Base-by-base conservation (phyloP, 2,113 vertebrate genomes). In the Cairina moschata region DNA sequence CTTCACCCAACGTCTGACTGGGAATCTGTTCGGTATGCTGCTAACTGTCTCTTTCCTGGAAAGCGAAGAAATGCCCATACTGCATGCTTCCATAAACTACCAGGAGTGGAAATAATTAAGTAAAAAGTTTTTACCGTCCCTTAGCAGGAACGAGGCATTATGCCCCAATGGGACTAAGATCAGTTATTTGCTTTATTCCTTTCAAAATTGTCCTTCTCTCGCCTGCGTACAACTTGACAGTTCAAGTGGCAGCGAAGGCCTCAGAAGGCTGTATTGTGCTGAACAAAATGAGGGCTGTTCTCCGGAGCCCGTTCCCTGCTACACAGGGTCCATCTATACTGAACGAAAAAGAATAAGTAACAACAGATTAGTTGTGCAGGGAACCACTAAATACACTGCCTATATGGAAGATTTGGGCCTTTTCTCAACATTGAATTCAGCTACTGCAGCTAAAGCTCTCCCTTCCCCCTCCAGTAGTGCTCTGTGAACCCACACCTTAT, bases 221-320 rank as follows among this genome's bases (percentile, higher is more conserved):
- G 62, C 84, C 77, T 76, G 28, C 77, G 55, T 78, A 52, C 1
- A 1, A 54, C 87, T 90, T 93, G 84, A 85, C 85, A 91, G 87
- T 94, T 96, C 93, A 94, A 96, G 82, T 85, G 87, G 87, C 95
- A 93, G 40, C 1, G 0, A 83, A 78, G 94, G 44, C 59, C 79
- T 95, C 67, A 97, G 95, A 96, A 80, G 71, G 91, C 74, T 86
- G 81, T 93, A 95, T 97, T 96, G 93, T 97, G 32, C 77, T 91
- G 92, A 86, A 95, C 95, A 94, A 92, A 96, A 95, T 92, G 84
- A 96, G 74, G 68, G 79, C 88, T 96, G 88, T 96, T 97, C 92
- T 97, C 90, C 50, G 86, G 82, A 96, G 28, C 76, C 73, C 69
- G 48, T 83, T 91, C 90, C 38, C 76, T 93, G 80, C 77, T 84